Evolutionary conservation across 2,113 vertebrate genomes (phyloP).

Genomic region (Malurus melanocephalus): DNA sequence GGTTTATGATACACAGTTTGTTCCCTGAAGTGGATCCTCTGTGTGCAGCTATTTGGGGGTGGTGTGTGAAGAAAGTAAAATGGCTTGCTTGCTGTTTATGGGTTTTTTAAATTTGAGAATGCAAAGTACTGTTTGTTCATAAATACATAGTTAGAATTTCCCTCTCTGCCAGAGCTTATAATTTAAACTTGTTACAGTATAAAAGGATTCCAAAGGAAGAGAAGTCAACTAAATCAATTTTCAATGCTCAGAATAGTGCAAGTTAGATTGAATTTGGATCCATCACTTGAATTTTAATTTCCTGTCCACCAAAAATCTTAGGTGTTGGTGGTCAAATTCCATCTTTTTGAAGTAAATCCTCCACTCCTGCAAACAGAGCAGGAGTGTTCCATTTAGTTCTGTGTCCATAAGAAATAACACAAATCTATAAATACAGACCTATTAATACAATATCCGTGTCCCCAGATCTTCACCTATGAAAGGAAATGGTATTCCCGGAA

Average conservation of each 20-base stretch:
- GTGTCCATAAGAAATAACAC: background rate
- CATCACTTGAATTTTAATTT: background rate
- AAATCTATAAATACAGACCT: rapidly evolving
- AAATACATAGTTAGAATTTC: background rate
- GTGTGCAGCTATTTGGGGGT: background rate
- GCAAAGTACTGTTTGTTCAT: background rate
- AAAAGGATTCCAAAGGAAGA: background rate
- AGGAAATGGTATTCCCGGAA: slow-evolving; percentile 95
- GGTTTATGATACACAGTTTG: background rate
- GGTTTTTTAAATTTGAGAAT: background rate
- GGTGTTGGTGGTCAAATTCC: background rate
- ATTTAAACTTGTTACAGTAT: background rate
- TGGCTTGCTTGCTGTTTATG: background rate
- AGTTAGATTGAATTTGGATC: background rate
- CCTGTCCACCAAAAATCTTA: background rate
- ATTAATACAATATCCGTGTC: rapidly evolving
- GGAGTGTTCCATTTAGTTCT: rapidly evolving
- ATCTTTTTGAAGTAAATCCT: background rate
- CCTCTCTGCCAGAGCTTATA: background rate
- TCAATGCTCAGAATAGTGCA: background rate
- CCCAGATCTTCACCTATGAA: slow-evolving; percentile 90
- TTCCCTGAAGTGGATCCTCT: background rate
- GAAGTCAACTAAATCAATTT: background rate
- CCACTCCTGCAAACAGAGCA: rapidly evolving
- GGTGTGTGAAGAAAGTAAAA: background rate